Conservation (phyloP, 1,140 invertebrate species). For the Choristoneura fumiferana region DNA sequence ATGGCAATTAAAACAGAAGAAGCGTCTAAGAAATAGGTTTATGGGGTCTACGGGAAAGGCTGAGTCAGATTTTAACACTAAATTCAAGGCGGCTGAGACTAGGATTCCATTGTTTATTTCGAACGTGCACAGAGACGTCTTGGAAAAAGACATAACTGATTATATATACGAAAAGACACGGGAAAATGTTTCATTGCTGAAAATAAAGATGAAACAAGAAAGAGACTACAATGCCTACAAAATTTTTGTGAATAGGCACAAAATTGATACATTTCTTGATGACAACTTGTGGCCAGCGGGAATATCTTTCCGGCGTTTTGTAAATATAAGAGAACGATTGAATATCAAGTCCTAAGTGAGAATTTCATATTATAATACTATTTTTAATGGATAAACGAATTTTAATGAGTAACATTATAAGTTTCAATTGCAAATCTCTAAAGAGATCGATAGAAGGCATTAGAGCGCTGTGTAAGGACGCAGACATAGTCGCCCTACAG, state of each 20-base stretch:
- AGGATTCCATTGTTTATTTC: not conserved
- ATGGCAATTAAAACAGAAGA: not conserved
- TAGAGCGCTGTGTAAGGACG: no score
- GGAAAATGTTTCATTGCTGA: not conserved
- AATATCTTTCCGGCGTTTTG: not conserved
- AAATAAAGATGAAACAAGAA: not conserved
- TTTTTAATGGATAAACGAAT: no score
- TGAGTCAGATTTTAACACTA: not conserved
- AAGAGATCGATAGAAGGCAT: no score
- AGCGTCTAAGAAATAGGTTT: not conserved
- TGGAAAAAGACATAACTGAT: not conserved
- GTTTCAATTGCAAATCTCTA: no score
- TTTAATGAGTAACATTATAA: no score
- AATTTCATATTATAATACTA: no score
- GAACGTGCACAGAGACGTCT: not conserved
- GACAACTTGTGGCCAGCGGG: not conserved
- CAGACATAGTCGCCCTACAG: no score
- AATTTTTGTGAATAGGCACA: not conserved
- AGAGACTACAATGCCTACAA: not conserved
- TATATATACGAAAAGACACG: not conserved
- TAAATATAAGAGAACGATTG: not conserved
- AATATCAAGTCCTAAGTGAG: no score
- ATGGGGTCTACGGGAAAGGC: not conserved
- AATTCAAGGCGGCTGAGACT: not conserved
- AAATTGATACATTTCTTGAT: not conserved